A percentile compares a stretch with the other conserved stretches of the same genome.
Evolutionary conservation across 2,113 vertebrate genomes (phyloP).

Genomic region (Phyllostomus hastatus): DNA sequence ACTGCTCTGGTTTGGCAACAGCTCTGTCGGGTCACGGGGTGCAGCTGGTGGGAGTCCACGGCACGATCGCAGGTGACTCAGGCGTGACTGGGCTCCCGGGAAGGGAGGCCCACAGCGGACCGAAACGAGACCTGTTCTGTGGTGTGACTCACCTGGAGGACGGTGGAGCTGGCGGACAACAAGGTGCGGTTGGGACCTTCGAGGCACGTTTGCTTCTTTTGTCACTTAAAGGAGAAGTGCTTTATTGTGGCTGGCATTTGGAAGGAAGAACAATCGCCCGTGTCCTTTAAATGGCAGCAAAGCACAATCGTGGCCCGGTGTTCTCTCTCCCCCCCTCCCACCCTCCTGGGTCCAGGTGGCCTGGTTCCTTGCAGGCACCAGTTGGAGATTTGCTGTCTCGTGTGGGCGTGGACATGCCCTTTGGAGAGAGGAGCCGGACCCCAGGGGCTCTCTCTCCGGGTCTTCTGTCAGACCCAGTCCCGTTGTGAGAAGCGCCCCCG

Average conservation of each 20-base stretch:
- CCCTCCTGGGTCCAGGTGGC: background rate
- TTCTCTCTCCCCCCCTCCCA: too few relatives aligned
- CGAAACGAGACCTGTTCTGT: rapidly evolving
- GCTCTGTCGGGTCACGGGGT: rapidly evolving
- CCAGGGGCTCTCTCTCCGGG: background rate
- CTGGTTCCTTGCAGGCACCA: background rate
- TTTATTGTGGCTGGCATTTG: background rate
- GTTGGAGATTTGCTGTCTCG: rapidly evolving
- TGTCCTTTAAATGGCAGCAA: background rate
- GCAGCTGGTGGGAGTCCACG: rapidly evolving
- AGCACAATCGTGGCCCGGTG: rapidly evolving
- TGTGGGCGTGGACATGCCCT: background rate
- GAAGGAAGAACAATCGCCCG: rapidly evolving
- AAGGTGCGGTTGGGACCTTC: rapidly evolving
- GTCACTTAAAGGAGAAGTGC: background rate
- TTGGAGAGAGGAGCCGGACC: rapidly evolving
- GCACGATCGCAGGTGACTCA: background rate
- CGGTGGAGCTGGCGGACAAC: rapidly evolving
- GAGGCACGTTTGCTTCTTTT: background rate
- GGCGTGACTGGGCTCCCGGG: background rate
- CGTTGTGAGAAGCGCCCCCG: rapidly evolving
- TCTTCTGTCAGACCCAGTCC: background rate
- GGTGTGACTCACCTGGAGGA: background rate
- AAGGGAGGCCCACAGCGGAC: background rate
- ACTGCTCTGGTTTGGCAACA: rapidly evolving